Base-by-base conservation (phyloP, 2,113 vertebrate genomes). In the Riparia riparia region DNA sequence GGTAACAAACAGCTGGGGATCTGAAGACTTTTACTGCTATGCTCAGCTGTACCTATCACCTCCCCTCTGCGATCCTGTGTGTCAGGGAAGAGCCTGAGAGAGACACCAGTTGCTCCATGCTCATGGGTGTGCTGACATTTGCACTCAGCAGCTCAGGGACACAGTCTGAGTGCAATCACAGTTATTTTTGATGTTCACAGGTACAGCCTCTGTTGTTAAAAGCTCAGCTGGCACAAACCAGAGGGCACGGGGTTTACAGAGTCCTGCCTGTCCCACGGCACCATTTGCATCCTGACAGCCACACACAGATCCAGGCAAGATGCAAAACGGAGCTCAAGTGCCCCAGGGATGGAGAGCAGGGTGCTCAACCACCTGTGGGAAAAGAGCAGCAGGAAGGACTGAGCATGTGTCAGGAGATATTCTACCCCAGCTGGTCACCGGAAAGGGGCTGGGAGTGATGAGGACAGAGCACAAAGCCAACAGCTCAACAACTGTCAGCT, bases 401-500 rank as follows among this genome's bases (percentile, higher is more conserved):
- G 53, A 82, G 57, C 39, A 20, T n/a, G 66, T 88, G 76, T 87
- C 83, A 86, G 57, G 53, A 61, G 86, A 69, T 64, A 86, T 14
- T 72, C 50, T 41, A 44, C 10, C 73, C 65, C 69, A 94, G 77
- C 69, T 86, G 45, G 86, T 72, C 84, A 93, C 89, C 45, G 49
- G 94, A 96, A 95, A 85, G 65, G 61, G 85, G 73, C 73, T 69
- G 86, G 37, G 91, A 93, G 84, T 0, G 2, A 68, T 17, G 78
- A 94, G 91, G 91, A 93, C 77, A 69, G 91, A 94, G 76, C 70
- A 76, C 50, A 92, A 94, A 94, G 89, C 90, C 86, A 95, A 21
- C 58, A 92, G 88, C 82, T 92, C 96, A 82, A 71, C 80, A 95
- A 90, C 90, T 90, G 94, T 90, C 88, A 69, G 94, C 86, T 94